A percentile compares a stretch with the other conserved stretches of the same genome.
These are phyloP conservation scores for Oppia nitens DNA, from an alignment of 1,140 invertebrate genomes.

Conservation along the genomic window DNA sequence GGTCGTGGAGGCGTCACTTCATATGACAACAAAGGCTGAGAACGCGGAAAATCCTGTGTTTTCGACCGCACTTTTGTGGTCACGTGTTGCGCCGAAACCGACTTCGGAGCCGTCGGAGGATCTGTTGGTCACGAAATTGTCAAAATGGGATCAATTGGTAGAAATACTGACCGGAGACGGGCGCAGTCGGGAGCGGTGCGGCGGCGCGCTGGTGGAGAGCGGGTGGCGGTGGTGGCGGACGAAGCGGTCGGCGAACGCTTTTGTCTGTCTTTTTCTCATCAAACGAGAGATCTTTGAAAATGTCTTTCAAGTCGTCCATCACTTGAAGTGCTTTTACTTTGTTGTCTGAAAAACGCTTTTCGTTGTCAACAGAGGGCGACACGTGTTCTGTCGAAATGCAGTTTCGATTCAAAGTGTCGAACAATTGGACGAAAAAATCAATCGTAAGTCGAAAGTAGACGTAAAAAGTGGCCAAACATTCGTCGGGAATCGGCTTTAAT, in stretches of 20 bases:
- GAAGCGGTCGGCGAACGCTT: slow-evolving; percentile 5
- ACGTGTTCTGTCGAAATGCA: not conserved
- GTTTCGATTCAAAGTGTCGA: too few species aligned
- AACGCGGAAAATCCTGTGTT: not conserved
- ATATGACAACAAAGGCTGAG: slow-evolving; percentile 31
- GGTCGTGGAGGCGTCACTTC: slow-evolving; percentile 53
- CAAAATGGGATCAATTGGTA: too few species aligned
- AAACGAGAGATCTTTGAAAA: slow-evolving; percentile 2
- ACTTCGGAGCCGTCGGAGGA: not conserved
- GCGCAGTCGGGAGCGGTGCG: not conserved
- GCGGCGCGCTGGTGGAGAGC: not conserved
- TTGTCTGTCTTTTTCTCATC: not conserved
- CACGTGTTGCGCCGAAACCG: not conserved
- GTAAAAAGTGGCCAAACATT: too few species aligned
- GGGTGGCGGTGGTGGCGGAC: slow-evolving; percentile 12
- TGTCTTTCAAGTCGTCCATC: slow-evolving; percentile 5
- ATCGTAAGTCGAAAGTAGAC: too few species aligned
- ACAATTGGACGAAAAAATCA: too few species aligned
- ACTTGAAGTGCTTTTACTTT: too few species aligned
- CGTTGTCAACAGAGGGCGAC: not conserved
- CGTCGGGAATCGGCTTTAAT: too few species aligned
- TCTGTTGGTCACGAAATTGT: too few species aligned
- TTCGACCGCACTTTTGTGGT: not conserved
- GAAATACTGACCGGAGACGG: not conserved
- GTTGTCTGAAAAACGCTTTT: too few species aligned